phyloP scores from a whole-genome alignment of 2,113 vertebrate genomes.

The Sorex araneus region DNA sequence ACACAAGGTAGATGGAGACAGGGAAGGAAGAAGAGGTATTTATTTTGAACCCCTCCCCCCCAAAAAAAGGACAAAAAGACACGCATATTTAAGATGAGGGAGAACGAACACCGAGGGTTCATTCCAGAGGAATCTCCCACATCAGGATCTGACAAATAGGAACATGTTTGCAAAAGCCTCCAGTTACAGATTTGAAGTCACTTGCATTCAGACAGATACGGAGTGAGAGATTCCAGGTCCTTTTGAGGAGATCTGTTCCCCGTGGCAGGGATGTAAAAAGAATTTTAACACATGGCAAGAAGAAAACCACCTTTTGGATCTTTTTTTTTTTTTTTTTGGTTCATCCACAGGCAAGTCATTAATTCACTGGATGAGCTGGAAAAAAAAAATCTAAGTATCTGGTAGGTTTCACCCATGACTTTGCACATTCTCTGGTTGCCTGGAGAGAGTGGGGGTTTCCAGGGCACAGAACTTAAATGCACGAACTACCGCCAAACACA shows the following conservation, averaged over 20 bases:
- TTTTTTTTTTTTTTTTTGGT: too few relatives aligned
- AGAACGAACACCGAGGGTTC: not conserved
- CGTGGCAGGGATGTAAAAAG: not conserved
- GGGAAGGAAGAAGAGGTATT: slow-evolving; percentile 15
- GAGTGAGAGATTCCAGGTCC: not conserved
- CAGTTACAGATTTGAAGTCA: not conserved
- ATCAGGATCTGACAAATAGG: not conserved
- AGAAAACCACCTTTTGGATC: not conserved
- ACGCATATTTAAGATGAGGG: not conserved
- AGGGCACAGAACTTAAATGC: not conserved
- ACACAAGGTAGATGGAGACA: slow-evolving; percentile 7
- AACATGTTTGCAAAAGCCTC: not conserved
- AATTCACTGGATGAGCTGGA: not conserved
- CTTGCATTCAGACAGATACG: not conserved
- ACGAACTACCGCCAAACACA: not conserved
- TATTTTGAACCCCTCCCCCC: not conserved
- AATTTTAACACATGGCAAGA: not conserved
- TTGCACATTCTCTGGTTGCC: not conserved
- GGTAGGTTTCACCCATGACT: not conserved
- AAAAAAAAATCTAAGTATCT: not conserved
- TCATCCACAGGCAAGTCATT: not conserved
- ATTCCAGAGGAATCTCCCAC: not conserved
- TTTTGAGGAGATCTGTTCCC: not conserved
- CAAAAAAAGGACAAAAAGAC: not conserved
- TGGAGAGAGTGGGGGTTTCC: not conserved